Conservation (phyloP, 2,113 vertebrate genomes). For the Perccottus glenii region DNA sequence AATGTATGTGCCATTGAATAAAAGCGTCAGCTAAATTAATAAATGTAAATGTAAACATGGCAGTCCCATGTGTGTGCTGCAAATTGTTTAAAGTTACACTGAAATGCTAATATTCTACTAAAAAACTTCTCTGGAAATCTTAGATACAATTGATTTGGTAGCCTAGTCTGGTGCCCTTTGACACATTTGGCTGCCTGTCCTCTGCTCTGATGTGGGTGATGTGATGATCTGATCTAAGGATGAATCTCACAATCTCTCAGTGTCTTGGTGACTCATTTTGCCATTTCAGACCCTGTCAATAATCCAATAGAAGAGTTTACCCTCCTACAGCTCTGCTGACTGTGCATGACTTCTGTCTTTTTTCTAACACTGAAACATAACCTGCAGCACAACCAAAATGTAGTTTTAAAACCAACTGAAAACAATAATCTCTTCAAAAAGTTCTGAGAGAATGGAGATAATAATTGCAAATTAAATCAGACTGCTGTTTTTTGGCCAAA, state of each 20-base stretch:
- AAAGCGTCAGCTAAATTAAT: too few relatives aligned
- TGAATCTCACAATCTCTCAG: slow-evolving; percentile 5
- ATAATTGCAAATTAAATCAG: background rate
- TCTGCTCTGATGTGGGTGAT: background rate
- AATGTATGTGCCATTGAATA: too few relatives aligned
- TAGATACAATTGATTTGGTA: too few relatives aligned
- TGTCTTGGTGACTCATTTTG: slow-evolving; percentile 4
- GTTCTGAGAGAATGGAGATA: background rate
- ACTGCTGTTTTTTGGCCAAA: background rate
- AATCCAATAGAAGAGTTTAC: slow-evolving; percentile 2
- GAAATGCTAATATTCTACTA: background rate
- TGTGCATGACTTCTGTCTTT: slow-evolving; percentile 1
- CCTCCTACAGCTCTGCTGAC: slow-evolving; percentile 2
- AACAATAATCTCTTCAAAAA: background rate
- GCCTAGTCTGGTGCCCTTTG: slow-evolving; percentile 2
- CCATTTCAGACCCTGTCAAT: slow-evolving; percentile 7
- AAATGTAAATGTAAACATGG: too few relatives aligned
- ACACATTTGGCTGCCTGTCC: slow-evolving; percentile 9
- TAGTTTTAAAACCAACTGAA: background rate
- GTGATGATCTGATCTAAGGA: background rate
- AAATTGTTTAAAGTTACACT: too few relatives aligned
- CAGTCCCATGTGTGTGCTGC: too few relatives aligned
- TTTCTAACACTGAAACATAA: background rate
- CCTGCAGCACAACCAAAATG: background rate
- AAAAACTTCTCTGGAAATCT: too few relatives aligned